Evolutionary conservation across 2,113 vertebrate genomes (phyloP).

Genomic region (Corythoichthys haematopterus): DNA sequence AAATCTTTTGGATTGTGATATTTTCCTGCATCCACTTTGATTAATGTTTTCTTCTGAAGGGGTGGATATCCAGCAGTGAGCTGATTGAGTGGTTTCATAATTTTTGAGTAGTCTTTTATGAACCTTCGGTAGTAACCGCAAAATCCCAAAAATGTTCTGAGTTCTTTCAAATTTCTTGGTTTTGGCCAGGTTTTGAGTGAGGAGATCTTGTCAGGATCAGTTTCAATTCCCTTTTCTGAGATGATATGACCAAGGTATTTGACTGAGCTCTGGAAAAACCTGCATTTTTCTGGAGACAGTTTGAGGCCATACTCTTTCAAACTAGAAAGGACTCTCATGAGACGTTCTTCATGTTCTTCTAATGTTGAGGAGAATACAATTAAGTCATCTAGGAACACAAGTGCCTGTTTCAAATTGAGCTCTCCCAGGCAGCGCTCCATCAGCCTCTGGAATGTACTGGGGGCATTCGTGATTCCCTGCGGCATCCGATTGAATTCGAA

Average conservation of each 20-base stretch:
- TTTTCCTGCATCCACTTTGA: too few species aligned
- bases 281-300: too few species aligned
- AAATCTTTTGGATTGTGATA: background rate
- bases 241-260: slow-evolving; percentile 13
- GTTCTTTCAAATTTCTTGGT: too few species aligned
- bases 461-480: too few species aligned
- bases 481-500: too few species aligned
- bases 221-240: slow-evolving; percentile 4
- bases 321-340: background rate
- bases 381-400: slow-evolving; percentile 6
- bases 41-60: background rate
- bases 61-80: background rate
- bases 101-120: background rate
- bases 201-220: slow-evolving; percentile 8
- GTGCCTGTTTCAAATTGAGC: background rate
- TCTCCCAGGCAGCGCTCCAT: background rate
- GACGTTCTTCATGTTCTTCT: background rate
- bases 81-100: background rate
- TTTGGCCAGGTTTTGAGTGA: slow-evolving; percentile 8
- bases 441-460: too few species aligned
- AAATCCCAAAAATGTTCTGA: slow-evolving; percentile 2
- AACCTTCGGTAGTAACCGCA: background rate
- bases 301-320: background rate
- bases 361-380: slow-evolving; percentile 1
- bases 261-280: background rate